Evolutionary conservation across 2,113 vertebrate species (phyloP).

Genomic region (Spermophilus dauricus): DNA sequence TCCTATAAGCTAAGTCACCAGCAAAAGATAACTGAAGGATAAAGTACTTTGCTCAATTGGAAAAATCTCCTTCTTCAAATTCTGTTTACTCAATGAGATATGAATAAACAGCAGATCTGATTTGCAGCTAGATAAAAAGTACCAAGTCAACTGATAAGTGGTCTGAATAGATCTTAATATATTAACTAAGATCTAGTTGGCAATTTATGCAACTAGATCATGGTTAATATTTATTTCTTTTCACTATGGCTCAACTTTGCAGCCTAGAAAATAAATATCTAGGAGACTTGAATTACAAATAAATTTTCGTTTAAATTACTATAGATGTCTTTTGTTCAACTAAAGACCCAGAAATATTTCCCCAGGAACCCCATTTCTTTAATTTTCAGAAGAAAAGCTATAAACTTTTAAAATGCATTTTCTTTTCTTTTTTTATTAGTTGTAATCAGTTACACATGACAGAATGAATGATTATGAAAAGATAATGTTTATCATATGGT

Average conservation of each 20-base stretch:
- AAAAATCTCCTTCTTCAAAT: background rate
- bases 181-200: background rate
- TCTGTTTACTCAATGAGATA: slow-evolving; percentile 37
- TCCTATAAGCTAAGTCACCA: background rate
- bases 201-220: background rate
- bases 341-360: background rate
- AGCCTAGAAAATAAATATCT: background rate
- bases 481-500: background rate
- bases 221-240: background rate
- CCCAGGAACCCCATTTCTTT: background rate
- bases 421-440: too few relatives aligned
- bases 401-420: background rate
- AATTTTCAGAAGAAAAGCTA: background rate
- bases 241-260: background rate
- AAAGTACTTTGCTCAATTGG: background rate
- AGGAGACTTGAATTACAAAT: background rate
- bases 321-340: background rate
- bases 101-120: background rate
- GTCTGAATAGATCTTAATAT: background rate
- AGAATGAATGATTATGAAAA: slow-evolving; percentile 1
- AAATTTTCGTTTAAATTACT: slow-evolving; percentile 1
- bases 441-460: too few relatives aligned
- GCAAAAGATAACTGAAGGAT: background rate
- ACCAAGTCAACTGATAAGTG: background rate
- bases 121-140: background rate